Percentiles rank a stretch among this genome's conserved stretches.
phyloP scores from a whole-genome alignment of 2,888 invertebrate species.

The Dynastes maya region DNA sequence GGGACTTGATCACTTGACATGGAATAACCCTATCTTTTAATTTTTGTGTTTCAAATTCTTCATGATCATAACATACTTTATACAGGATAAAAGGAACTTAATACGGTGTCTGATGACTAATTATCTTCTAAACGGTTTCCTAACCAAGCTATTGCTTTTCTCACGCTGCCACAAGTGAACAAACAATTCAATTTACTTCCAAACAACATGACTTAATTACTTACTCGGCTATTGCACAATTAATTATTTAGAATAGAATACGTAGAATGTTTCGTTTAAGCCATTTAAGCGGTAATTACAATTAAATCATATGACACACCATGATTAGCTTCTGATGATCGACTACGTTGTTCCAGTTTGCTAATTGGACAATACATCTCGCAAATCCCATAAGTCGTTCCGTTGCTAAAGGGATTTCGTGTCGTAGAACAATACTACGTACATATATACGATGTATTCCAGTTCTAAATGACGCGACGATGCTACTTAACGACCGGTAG shows the following conservation, averaged over 20 bases:
- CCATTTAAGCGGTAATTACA: background rate
- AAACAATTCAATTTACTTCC: background rate
- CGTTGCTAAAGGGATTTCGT: background rate
- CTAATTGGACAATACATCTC: slow-evolving; percentile 4
- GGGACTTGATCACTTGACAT: too few species aligned
- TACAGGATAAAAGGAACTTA: too few species aligned
- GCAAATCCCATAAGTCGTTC: slow-evolving; percentile 24
- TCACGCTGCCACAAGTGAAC: background rate
- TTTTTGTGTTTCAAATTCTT: too few species aligned
- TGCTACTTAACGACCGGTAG: background rate
- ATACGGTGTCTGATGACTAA: too few species aligned
- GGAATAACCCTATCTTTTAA: too few species aligned
- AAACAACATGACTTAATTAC: background rate
- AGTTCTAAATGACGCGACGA: background rate
- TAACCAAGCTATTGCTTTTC: too few species aligned
- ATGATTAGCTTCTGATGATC: slow-evolving; percentile 1
- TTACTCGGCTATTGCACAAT: background rate
- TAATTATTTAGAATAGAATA: background rate
- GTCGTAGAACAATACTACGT: background rate
- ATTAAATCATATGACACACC: slow-evolving; percentile 25
- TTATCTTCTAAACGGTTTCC: too few species aligned
- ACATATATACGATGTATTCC: background rate
- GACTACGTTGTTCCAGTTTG: slow-evolving; percentile 8
- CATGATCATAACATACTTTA: too few species aligned
- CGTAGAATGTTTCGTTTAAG: background rate